These are phyloP conservation scores for Echinops telfairi DNA, from an alignment of 2,113 vertebrate species.

Conservation along the genomic window DNA sequence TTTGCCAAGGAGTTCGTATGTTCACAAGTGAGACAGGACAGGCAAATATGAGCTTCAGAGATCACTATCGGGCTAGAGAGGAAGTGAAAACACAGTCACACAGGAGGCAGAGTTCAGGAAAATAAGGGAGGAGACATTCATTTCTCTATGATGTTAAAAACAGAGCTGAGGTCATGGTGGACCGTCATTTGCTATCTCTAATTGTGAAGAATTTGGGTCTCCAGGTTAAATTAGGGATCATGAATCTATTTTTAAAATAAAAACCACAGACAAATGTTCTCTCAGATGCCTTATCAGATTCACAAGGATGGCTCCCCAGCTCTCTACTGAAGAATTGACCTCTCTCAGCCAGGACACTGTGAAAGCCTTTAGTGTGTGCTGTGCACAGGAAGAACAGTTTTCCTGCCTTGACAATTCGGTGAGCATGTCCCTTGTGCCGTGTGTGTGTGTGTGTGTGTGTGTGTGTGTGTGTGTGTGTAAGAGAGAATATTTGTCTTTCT, in stretches of 20 bases:
- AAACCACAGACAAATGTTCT: constrained; percentile 49
- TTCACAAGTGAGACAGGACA: not conserved
- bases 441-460: too few species aligned
- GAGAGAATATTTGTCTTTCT: not conserved
- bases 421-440: not conserved
- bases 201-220: not conserved
- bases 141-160: not conserved
- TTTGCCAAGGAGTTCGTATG: not conserved
- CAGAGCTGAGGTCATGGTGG: not conserved
- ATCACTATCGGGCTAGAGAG: not conserved
- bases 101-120: not conserved
- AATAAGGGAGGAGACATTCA: not conserved
- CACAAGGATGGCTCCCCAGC: constrained; percentile 66
- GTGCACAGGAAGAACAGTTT: constrained; percentile 60
- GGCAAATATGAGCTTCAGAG: constrained; percentile 28
- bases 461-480: not conserved
- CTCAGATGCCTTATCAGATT: constrained; percentile 67
- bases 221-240: not conserved
- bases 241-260: not conserved
- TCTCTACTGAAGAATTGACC: constrained; percentile 66
- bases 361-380: constrained; percentile 51
- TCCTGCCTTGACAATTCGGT: constrained; percentile 71
- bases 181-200: not conserved
- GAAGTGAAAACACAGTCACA: not conserved
- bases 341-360: constrained; percentile 63